Evolutionary conservation across 2,113 vertebrate genomes (phyloP), one percentile per base, ranked within the genome.

Genomic region (Zingel zingel): DNA sequence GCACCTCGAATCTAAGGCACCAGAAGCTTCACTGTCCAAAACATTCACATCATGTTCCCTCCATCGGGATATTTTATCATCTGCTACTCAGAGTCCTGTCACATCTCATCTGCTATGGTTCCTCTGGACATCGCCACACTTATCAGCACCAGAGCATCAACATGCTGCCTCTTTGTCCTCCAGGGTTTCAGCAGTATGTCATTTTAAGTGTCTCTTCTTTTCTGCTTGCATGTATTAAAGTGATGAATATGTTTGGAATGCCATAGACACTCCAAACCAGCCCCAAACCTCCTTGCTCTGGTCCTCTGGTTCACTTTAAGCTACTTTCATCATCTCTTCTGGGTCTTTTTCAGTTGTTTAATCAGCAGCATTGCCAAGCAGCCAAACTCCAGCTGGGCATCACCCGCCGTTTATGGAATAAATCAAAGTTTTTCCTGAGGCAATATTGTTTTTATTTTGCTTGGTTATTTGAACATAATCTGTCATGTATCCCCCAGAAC

Each of bases 221-320:
- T 59, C 43, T 79, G 63, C 72, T 54, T 65, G 69, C 43, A 67
- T 81, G 57, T 73, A 56, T 78, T 67, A 70, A 77, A 82, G 16
- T 86, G 83, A 91, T 87, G 64, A 84, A 84, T 89, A 67, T 80
- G 77, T 48, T 67, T 77, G 66, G 88, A 88, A 85, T 77, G 65
- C 70, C 77, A 23, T 3, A 73, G 62, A 51, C 14, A 27, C 51
- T 67, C 62, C 65, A 9, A 61, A 54, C 19, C 50, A 63, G 39
- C 19, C 27, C 65, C 47, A 25, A 64, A 56, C 61, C 47, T 47
- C 69, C 69, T 67, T 51, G 3, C 25, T 62, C 50, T 43, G 77
- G 77, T 71, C 54, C 23, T 83, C 67, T 69, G 57, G n/a, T 70
- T 68, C 69, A 53, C 21, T 67, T 39, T 62, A 27, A 74, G 64